Evolutionary conservation across 2,888 invertebrate genomes (phyloP), one percentile per base, ranked within the genome.

Genomic region (Timema podura): DNA sequence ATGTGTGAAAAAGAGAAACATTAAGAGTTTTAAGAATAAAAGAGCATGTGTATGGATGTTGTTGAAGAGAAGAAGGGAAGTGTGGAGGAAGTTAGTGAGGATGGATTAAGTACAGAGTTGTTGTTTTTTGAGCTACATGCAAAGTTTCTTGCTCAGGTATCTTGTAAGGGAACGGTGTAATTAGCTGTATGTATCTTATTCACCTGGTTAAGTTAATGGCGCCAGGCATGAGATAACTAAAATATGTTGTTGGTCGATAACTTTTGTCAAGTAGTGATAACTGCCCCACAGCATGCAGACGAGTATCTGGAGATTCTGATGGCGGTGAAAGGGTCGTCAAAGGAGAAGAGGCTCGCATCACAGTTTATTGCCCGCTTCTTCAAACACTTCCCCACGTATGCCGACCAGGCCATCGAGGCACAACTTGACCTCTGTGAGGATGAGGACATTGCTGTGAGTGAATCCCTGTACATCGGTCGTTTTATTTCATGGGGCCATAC

Each of bases 331-430:
- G 95, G 96, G 47, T 89, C 90, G 0, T 88, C 91, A 16, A 94
- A 93, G 77, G 96, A 96, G 79, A 98, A 98, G 80, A 89, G 93
- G 70, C 83, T 98, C 74, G 95, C 97, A 6, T 94, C 96, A 5
- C 97, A 98, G 81, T 96, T 98, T 77, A 96, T 98, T 79, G 91
- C 94, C 5, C 90, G 95, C 81, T 98, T 97, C 83, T 96, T 96
- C 80, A 94, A 92, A 79, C 88, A 91, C 81, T 98, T 98, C 81
- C 96, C 97, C 8, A 86, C 86, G 73, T 83, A 93, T 71, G 88
- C 92, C n/a, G 91, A 92, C 76, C 88, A 91, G 79, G 94, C 96
- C 8, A 89, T 98, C 68, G 93, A 97, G 82, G 94, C 95, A 72
- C 89, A 95, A 78, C 88, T 98, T 76, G 96, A 97, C 84, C 85